Conservation (phyloP, 2,797 vertebrate species). For the Bradypodion ventrale region DNA sequence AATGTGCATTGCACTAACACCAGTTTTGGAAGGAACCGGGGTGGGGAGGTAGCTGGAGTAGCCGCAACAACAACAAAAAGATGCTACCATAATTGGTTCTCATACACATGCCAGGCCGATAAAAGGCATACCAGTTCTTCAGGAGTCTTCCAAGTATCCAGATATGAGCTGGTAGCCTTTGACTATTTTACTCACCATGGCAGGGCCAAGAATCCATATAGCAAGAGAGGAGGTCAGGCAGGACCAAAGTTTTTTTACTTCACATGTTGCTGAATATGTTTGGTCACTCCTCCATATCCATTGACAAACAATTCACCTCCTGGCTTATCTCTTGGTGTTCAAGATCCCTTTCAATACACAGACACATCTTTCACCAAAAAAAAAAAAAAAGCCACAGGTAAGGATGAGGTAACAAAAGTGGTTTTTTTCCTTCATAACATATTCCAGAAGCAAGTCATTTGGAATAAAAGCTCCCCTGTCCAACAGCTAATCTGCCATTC, state of each 20-base stretch:
- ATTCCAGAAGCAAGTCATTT: constrained; percentile 1
- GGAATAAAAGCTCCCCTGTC: not conserved
- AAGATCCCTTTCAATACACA: not conserved
- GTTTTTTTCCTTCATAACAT: not conserved
- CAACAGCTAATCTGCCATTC: not conserved
- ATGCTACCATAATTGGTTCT: not conserved
- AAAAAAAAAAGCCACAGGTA: not conserved
- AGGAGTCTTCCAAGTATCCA: not conserved
- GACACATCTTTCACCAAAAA: not conserved
- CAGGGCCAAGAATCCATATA: not conserved
- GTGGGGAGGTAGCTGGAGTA: not conserved
- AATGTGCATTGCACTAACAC: not conserved
- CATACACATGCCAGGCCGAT: accelerated
- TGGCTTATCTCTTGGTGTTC: accelerated
- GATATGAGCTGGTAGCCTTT: not conserved
- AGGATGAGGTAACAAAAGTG: not conserved
- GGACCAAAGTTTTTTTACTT: accelerated
- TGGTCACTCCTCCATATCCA: not conserved
- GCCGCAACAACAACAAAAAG: not conserved
- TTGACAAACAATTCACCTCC: not conserved
- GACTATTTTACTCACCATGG: not conserved
- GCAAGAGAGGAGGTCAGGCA: not conserved
- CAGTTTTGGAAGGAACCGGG: not conserved
- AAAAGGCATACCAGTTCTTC: accelerated
- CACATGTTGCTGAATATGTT: not conserved